phyloP scores from a whole-genome alignment of 2,113 vertebrate genomes.

The Nerophis lumbriciformis region DNA sequence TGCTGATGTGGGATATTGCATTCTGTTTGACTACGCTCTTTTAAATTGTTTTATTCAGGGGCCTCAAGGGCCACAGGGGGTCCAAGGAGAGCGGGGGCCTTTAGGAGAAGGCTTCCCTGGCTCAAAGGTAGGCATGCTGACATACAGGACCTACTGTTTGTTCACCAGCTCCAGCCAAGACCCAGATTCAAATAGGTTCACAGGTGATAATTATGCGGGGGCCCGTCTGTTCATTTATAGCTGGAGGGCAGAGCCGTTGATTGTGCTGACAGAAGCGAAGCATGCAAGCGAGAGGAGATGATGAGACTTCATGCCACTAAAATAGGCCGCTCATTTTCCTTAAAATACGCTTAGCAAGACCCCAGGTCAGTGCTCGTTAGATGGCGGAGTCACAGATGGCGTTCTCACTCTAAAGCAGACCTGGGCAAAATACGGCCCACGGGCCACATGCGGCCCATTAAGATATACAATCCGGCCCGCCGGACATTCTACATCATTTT shows the following conservation, averaged over 20 bases:
- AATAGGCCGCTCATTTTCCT: no score
- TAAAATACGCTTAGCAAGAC: neutral
- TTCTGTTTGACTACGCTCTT: no score
- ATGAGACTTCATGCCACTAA: constrained; percentile 1
- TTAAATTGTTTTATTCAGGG: constrained; percentile 65
- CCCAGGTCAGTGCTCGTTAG: constrained; percentile 5
- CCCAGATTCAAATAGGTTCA: neutral
- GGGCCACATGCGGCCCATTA: no score
- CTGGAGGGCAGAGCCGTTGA: neutral
- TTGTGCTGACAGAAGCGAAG: constrained; percentile 11
- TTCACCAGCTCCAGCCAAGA: no score
- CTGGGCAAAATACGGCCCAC: no score
- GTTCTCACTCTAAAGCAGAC: constrained; percentile 32
- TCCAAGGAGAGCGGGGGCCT: constrained; percentile 80
- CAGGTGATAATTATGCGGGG: constrained; percentile 21
- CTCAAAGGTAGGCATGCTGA: constrained; percentile 73
- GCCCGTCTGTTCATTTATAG: constrained; percentile 10
- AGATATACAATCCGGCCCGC: no score
- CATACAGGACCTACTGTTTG: no score
- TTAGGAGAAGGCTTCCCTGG: constrained; percentile 83
- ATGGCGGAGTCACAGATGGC: constrained; percentile 35
- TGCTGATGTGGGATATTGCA: no score
- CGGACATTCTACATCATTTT: no score
- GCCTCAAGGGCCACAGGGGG: constrained; percentile 82
- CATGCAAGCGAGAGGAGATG: neutral